phyloP scores from a whole-genome alignment of 2,888 invertebrate genomes.

The Pseudoips prasinana region DNA sequence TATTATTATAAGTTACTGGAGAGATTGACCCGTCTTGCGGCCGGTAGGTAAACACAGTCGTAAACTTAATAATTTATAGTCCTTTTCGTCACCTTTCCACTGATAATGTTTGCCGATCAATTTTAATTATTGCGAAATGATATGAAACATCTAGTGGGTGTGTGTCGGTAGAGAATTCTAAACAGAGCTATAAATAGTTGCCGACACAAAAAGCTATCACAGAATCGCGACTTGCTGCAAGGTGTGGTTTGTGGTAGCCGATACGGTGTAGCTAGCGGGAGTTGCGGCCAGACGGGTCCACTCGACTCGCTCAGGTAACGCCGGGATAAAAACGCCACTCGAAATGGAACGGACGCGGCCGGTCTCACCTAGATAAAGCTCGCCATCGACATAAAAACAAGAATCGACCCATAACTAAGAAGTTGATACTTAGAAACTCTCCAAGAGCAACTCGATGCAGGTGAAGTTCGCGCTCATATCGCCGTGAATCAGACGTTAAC shows the following conservation, averaged over 20 bases:
- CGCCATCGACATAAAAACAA: conserved; percentile 43
- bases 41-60: conserved; percentile 39
- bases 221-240: conserved; percentile 40
- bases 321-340: conserved; percentile 77
- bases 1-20: no score
- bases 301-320: conserved; percentile 65
- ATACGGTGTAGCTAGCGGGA: conserved; percentile 59
- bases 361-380: conserved; percentile 71
- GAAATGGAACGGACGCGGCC: conserved; percentile 69
- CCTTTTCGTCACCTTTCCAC: conserved; percentile 43
- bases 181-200: conserved; percentile 34
- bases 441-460: conserved; percentile 27
- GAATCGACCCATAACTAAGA: conserved; percentile 34
- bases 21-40: conserved; percentile 1
- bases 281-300: conserved; percentile 46
- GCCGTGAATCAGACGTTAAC: no score
- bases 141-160: conserved; percentile 21
- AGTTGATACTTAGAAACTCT: conserved; percentile 32
- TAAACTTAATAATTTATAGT: conserved; percentile 56
- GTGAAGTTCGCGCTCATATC: conserved; percentile 32
- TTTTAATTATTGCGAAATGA: conserved; percentile 40
- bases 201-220: conserved; percentile 35
- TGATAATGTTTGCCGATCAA: conserved; percentile 35
- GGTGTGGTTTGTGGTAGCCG: conserved; percentile 46
- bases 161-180: conserved; percentile 23